Base-by-base conservation (phyloP, 92 coral and sea anemone species). In the Zoanthus sansibaricus region DNA sequence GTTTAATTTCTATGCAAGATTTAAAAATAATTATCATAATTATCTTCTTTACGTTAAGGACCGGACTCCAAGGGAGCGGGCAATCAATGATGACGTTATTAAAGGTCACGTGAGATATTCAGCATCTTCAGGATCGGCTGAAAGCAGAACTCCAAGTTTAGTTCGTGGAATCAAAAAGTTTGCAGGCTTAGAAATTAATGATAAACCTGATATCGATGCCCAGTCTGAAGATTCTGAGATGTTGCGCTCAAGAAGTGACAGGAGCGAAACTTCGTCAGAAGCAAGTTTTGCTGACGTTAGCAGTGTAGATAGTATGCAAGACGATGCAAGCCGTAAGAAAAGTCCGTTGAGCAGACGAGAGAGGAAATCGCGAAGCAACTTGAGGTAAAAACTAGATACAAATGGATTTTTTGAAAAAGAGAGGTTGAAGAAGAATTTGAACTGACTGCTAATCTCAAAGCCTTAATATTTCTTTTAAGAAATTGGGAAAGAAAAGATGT, bases 261-360 rank as follows among this genome's bases (percentile, higher is more conserved):
- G 83, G 80, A 89, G 88, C 64, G 92, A 93, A 21, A 87, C 98
- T 15, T 94, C 97, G 1, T 94, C 98, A 18, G 98, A 94, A 54
- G 98, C 94, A 25, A 94, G 98, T 86, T 91, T 94, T 69, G 98
- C 98, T 5, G 98, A 94, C 61, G 94, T 91, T 10, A 94, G 98
- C 71, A 94, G 98, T 44, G 94, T 91, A 0, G 96, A 91, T 31
- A 93, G 98, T 51, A 94, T 83, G 79, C 52, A 31, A 72, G 82
- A 33, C 76, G 86, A 82, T 58, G 83, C 42, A 37, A 37, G n/a
- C 78, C 85, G 42, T 49, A 80, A 49, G 59, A 80, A 21, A 31
- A 80, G 85, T 47, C 85, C 85, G n/a, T 44, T 80, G 59, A 66
- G 58, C 42, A 80, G 75, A 52, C 66, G 46, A 44, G 61, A 80